Conservation (phyloP, 2,113 vertebrate species). For the Coryphaenoides rupestris region DNA sequence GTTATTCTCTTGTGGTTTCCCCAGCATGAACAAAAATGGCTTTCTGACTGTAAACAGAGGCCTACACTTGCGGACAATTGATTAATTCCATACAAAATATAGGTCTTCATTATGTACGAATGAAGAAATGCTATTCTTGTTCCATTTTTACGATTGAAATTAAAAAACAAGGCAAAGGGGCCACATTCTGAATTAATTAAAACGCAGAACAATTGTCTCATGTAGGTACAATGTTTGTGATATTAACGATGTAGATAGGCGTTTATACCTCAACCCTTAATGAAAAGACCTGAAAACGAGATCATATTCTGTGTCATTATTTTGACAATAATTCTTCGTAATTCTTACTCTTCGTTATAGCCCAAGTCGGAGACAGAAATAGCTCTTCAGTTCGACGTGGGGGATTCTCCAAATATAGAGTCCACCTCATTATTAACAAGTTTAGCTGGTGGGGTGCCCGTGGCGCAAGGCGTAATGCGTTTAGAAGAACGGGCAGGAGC, state of each 20-base stretch:
- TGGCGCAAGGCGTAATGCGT: constrained; percentile 9
- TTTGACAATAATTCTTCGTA: constrained; percentile 9
- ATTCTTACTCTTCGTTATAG: neutral
- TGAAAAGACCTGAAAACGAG: neutral
- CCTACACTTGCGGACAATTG: too few species aligned
- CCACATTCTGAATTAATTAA: too few species aligned
- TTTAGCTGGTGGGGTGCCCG: neutral
- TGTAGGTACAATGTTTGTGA: too few species aligned
- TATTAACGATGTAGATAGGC: neutral
- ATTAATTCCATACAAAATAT: too few species aligned
- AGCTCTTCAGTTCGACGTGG: constrained; percentile 5
- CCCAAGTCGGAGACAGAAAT: constrained; percentile 3
- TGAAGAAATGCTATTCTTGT: too few species aligned
- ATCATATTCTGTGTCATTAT: neutral
- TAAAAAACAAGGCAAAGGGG: too few species aligned
- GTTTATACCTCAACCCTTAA: neutral
- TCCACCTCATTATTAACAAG: constrained; percentile 17
- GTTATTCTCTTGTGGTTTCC: neutral
- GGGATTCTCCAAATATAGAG: constrained; percentile 1
- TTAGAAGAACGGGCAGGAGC: neutral
- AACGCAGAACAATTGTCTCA: too few species aligned
- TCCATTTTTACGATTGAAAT: too few species aligned
- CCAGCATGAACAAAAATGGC: too few species aligned
- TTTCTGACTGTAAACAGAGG: too few species aligned
- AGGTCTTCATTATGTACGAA: too few species aligned